These are phyloP conservation scores for Eupithecia subumbrata DNA, from an alignment of 2,888 invertebrate species.

Conservation along the genomic window DNA sequence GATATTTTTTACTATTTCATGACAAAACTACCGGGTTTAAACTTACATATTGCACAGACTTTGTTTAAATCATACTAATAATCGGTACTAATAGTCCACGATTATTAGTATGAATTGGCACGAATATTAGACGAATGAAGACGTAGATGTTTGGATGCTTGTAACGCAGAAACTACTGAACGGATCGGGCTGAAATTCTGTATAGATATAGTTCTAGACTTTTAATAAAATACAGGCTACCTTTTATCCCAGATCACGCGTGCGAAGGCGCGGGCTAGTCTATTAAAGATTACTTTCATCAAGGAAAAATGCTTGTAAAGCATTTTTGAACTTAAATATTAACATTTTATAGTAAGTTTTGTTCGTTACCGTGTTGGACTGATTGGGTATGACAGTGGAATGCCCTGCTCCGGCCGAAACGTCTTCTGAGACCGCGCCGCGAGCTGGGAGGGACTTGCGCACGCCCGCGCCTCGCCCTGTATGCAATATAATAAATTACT, in stretches of 20 bases:
- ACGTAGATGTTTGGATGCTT: neutral
- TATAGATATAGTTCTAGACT: neutral
- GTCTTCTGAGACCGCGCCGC: conserved; percentile 79
- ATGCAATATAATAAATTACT: neutral
- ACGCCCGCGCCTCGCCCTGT: conserved; percentile 87
- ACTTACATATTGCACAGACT: neutral
- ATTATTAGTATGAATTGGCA: no score
- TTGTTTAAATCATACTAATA: no score
- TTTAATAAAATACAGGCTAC: neutral
- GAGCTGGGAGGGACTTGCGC: conserved; percentile 91
- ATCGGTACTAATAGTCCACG: no score
- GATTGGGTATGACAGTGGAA: conserved; percentile 88
- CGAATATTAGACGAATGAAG: no score
- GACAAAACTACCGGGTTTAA: neutral
- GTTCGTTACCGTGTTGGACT: conserved; percentile 53
- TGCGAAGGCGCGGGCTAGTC: neutral
- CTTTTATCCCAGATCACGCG: neutral
- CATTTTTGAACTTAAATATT: neutral
- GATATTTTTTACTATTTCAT: neutral
- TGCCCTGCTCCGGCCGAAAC: conserved; percentile 46
- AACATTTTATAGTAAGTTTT: neutral
- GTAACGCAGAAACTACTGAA: neutral
- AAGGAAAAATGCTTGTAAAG: neutral
- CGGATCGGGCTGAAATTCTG: neutral
- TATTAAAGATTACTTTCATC: neutral